Percentiles rank a stretch among this genome's conserved stretches.
Conservation (phyloP, 2,888 invertebrate species). For the Pemphredon lugubris region DNA sequence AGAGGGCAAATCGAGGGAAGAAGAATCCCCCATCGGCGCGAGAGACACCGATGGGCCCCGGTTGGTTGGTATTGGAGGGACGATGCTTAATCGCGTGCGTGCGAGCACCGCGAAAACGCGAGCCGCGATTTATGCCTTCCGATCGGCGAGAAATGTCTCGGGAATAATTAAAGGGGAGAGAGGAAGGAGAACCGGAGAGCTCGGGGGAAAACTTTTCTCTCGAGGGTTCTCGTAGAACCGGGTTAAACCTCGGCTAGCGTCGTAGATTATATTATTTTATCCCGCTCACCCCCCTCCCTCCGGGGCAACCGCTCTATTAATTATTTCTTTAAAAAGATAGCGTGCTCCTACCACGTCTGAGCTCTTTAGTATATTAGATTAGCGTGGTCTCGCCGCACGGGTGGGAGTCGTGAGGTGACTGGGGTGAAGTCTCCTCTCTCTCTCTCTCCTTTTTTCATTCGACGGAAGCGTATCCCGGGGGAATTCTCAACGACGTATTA, state of each 20-base stretch:
- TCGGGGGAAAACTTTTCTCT: constrained; percentile 11
- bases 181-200: constrained; percentile 14
- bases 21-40: not conserved
- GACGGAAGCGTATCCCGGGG: too few relatives aligned
- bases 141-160: constrained; percentile 50
- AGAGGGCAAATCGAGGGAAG: not conserved
- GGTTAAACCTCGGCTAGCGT: constrained; percentile 21
- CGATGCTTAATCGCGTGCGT: constrained; percentile 54
- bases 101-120: constrained; percentile 48
- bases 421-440: not conserved
- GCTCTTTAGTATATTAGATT: constrained; percentile 1
- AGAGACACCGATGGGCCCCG: not conserved
- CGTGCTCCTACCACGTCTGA: constrained; percentile 19
- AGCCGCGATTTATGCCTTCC: constrained; percentile 59
- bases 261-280: constrained; percentile 26
- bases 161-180: constrained; percentile 61
- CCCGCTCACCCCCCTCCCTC: not conserved
- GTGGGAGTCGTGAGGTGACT: not conserved
- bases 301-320: constrained; percentile 19
- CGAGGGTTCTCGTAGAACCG: constrained; percentile 7
- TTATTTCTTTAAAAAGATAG: constrained; percentile 39
- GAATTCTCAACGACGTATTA: too few relatives aligned
- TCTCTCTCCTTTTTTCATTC: too few relatives aligned
- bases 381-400: not conserved
- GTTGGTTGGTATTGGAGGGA: not conserved